A percentile compares a stretch with the other conserved stretches of the same genome.
Evolutionary conservation across 2,888 invertebrate genomes (phyloP).

Genomic region (Alsophila aescularia): DNA sequence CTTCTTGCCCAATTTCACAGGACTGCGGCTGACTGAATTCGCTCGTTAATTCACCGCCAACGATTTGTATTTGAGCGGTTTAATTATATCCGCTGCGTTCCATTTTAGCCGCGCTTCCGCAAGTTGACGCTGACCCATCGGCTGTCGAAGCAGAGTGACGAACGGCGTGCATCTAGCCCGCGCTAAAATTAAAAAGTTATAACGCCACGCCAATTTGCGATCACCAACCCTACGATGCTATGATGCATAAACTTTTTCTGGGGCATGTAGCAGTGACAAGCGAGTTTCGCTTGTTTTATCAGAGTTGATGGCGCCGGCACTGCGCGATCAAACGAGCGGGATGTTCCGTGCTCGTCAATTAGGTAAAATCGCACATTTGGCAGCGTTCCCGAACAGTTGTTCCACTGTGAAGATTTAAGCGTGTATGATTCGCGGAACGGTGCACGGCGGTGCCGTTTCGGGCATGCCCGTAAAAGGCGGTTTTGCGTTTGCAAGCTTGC

Average conservation of each 20-base stretch:
- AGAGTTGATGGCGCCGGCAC: constrained; percentile 48
- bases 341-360: constrained; percentile 75
- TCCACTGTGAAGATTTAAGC: constrained; percentile 54
- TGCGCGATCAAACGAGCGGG: constrained; percentile 74
- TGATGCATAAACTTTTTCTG: constrained; percentile 26
- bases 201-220: constrained; percentile 58
- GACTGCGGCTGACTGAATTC: constrained; percentile 65
- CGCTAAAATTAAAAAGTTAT: constrained; percentile 41
- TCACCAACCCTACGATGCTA: constrained; percentile 53
- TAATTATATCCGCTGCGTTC: constrained; percentile 82
- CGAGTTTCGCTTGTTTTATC: constrained; percentile 56
- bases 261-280: constrained; percentile 34
- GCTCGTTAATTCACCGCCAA: constrained; percentile 68
- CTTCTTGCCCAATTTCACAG: constrained; percentile 36
- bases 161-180: constrained; percentile 38
- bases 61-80: constrained; percentile 74
- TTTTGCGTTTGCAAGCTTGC: constrained; percentile 47
- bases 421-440: constrained; percentile 58
- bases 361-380: constrained; percentile 77
- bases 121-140: constrained; percentile 62
- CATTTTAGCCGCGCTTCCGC: constrained; percentile 78
- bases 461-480: constrained; percentile 62
- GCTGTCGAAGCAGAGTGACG: constrained; percentile 57
- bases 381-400: constrained; percentile 75
- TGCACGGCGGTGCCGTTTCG: constrained; percentile 46